Base-by-base conservation (phyloP, 2,888 invertebrate species). In the Meteorus colon region DNA sequence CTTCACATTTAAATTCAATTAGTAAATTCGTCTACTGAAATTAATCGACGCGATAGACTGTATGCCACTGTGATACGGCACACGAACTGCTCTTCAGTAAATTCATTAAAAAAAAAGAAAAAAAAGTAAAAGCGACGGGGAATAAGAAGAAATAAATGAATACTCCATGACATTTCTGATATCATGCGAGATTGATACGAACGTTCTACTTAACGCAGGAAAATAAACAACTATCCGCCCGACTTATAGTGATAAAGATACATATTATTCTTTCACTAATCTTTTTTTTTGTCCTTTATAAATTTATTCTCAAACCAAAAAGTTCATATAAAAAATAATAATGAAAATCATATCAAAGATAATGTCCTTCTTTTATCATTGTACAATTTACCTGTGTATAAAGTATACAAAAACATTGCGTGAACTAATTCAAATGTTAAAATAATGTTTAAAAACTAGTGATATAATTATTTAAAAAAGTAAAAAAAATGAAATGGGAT, bases 181-280 rank as follows among this genome's bases (percentile, higher is more conserved):
- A 62, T 62, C 31, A n/a, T 10, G 55, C 14, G 29, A 27, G 62
- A 31, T 62, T 62, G 14, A 62, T 62, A 29, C n/a, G 31, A 31
- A n/a, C 62, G 62, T 29, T 62, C 62, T 62, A 62, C 31, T 62
- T 62, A 62, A 16, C 4, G 62, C 62, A 29, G n/a, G 62, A 62
- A 62, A 62, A 62, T 62, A 62, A 62, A 62, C 62, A 62, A 62
- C 62, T 62, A n/a, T 60, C 59, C 67, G 45, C 63, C 0, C 14
- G 34, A 31, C n/a, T 19, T 34, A 34, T 45, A 37, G 27, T 31
- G 62, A 62, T 62, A 62, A 62, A 62, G 62, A 31, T 16, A 62
- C 14, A 62, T 31, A 29, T 62, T 62, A 29, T 62, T 62, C 29
- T 14, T 62, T 16, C 14, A 62, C 31, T 16, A 29, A 6, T 62